Base-by-base conservation (phyloP, 2,888 invertebrate genomes). In the Drosophila multiciliata region DNA sequence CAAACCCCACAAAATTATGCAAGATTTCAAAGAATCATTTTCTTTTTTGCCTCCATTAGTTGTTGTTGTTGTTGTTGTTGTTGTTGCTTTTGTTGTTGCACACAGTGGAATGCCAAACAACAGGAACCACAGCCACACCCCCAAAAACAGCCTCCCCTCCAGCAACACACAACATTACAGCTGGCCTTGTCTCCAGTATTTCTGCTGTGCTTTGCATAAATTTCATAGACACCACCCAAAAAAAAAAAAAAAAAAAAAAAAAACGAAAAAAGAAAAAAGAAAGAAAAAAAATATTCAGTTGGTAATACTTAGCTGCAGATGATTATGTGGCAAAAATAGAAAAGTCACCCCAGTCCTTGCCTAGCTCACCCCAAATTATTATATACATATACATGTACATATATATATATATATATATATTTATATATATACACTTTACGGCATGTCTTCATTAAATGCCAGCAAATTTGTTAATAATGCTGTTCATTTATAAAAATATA, bases 161-260 rank as follows among this genome's bases (percentile, higher is more conserved):
- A 29, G 29, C 29, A 29, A 29, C 29, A 9, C 26, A 15, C 32
- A 20, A 33, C 55, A 42, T 7, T 20, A 20, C 7, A 4, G 33
- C 20, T 55, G 53, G 40, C 63, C 60, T 62, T 70, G 45, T 66
- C 54, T 67, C 48, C 53, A 53, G 57, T 54, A 32, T 53, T 70
- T 57, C 15, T 71, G 75, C 78, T 76, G 72, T 89, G 90, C 89
- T 83, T 85, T 86, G 90, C 90, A 85, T 90, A 90, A 85, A 90
- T 86, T 86, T 86, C 52, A 23, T 42, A 54, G 60, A 23, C 66
- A 36, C 36, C 53, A 53, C 40, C 26, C 15, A 64, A 65, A 33
- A 58, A 15, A 33, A 4, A 8, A 20, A 33, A 17, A 53, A 17
- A 54, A 20, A 60, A 35, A 45, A 33, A 17, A 53, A 17, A 54